These are phyloP conservation scores for Lampris megalopsis DNA, from an alignment of 2,113 vertebrate genomes.

Conservation along the genomic window DNA sequence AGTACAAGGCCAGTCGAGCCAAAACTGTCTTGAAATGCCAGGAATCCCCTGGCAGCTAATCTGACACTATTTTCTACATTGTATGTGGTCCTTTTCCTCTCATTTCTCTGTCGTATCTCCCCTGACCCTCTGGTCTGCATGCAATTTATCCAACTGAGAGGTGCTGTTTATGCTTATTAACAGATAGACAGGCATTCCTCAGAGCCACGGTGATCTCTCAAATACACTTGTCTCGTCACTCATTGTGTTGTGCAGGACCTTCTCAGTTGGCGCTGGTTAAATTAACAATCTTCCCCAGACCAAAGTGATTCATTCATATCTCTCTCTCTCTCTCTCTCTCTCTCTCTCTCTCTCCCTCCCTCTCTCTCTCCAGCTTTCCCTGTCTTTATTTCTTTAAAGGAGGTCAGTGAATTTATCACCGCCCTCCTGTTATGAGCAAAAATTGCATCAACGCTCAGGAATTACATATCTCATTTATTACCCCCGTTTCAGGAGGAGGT, in stretches of 20 bases:
- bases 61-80: slow-evolving; percentile 14
- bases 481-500: slow-evolving; percentile 27
- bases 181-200: slow-evolving; percentile 18
- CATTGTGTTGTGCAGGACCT: not conserved
- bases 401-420: slow-evolving; percentile 41
- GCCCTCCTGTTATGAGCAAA: slow-evolving; percentile 37
- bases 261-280: not conserved
- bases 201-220: slow-evolving; percentile 6
- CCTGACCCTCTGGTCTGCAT: not conserved
- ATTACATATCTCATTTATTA: slow-evolving; percentile 66
- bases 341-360: slow-evolving; percentile 11
- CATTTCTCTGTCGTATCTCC: slow-evolving; percentile 18
- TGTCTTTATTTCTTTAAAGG: slow-evolving; percentile 31
- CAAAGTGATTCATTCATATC: slow-evolving; percentile 44
- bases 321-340: slow-evolving; percentile 30
- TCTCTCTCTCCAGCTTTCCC: slow-evolving; percentile 3
- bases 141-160: slow-evolving; percentile 6
- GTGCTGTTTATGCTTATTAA: slow-evolving; percentile 30
- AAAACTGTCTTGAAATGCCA: slow-evolving; percentile 24
- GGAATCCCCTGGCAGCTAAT: slow-evolving; percentile 27
- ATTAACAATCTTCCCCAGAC: slow-evolving; percentile 22
- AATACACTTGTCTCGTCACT: slow-evolving; percentile 4
- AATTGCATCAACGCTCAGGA: slow-evolving; percentile 63
- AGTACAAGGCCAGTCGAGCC: slow-evolving; percentile 26
- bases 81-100: slow-evolving; percentile 11